phyloP scores from a whole-genome alignment of 2,113 vertebrate species.

The Enhydra lutris region DNA sequence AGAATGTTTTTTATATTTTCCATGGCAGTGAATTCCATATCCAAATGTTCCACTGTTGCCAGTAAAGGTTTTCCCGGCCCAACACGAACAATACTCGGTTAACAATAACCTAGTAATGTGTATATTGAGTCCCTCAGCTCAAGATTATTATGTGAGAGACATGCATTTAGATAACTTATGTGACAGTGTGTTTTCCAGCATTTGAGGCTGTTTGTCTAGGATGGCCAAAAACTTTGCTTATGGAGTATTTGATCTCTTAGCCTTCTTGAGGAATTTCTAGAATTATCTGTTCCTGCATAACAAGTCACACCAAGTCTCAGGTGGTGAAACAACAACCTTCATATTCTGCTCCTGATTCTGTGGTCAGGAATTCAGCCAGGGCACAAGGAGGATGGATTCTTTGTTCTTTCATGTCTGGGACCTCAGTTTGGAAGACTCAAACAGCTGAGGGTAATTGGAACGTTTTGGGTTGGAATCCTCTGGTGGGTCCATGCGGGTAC shows the following conservation, averaged over 20 bases:
- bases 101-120: neutral
- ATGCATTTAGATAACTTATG: constrained; percentile 47
- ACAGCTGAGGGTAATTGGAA: neutral
- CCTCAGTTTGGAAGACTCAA: neutral
- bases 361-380: neutral
- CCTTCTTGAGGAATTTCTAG: neutral
- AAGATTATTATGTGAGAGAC: neutral
- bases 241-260: neutral
- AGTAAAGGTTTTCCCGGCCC: constrained; percentile 48
- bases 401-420: neutral
- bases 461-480: neutral
- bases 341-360: neutral
- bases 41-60: constrained; percentile 46
- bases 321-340: neutral
- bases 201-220: neutral
- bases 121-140: neutral
- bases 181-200: constrained; percentile 47
- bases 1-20: constrained; percentile 39
- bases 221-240: neutral
- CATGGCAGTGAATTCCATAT: constrained; percentile 27
- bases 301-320: neutral
- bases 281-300: neutral
- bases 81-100: neutral
- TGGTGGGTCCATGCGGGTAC: neutral
- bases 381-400: neutral